phyloP scores from a whole-genome alignment of 1,140 invertebrate species.

The Zaprionus tsacasi region DNA sequence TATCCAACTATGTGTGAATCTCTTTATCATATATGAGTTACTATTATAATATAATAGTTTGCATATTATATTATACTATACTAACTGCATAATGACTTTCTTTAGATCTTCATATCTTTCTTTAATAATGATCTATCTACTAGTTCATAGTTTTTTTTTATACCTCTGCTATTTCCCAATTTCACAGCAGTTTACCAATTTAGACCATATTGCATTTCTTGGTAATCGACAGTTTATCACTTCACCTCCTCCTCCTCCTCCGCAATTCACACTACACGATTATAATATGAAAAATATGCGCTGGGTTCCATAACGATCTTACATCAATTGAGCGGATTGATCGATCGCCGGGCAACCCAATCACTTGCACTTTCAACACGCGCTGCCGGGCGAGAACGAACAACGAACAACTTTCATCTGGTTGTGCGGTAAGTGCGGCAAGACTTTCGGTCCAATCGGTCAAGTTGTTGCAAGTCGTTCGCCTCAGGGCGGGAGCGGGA shows the following conservation, averaged over 20 bases:
- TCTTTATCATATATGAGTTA: too few relatives aligned
- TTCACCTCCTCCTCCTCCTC: background rate
- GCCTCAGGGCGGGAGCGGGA: background rate
- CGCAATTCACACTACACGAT: background rate
- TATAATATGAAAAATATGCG: background rate
- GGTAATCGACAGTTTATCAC: background rate
- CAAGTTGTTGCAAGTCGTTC: slow-evolving; percentile 43
- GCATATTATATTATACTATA: too few relatives aligned
- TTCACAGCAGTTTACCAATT: background rate
- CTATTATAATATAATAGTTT: too few relatives aligned
- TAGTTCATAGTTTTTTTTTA: too few relatives aligned
- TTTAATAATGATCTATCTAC: too few relatives aligned
- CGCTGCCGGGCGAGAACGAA: slow-evolving; percentile 23
- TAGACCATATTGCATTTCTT: background rate
- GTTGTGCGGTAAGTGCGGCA: slow-evolving; percentile 27
- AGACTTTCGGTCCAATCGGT: slow-evolving; percentile 76
- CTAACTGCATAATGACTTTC: too few relatives aligned
- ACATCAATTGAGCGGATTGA: slow-evolving; percentile 62
- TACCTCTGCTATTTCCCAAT: background rate
- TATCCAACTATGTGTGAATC: too few relatives aligned
- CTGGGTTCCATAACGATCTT: slow-evolving; percentile 56
- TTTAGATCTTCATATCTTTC: too few relatives aligned
- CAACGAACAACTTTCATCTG: slow-evolving; percentile 74
- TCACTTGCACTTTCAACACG: slow-evolving; percentile 72
- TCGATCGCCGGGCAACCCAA: slow-evolving; percentile 29